Evolutionary conservation across 1,140 invertebrate species (phyloP).

Genomic region (Helicoverpa armigera): DNA sequence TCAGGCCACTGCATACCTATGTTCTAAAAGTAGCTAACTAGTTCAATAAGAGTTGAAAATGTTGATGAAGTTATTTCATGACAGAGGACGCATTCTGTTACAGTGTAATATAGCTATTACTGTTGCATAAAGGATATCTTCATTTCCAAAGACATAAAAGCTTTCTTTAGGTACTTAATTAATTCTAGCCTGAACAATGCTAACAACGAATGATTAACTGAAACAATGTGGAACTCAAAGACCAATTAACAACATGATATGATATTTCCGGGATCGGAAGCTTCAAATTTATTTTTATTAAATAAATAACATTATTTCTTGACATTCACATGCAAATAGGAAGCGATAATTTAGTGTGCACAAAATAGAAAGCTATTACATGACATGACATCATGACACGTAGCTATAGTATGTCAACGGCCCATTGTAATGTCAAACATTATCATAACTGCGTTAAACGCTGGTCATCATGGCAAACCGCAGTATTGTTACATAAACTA

Average conservation of each 20-base stretch:
- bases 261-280: neutral
- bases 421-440: slow-evolving; percentile 53
- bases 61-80: too few species aligned
- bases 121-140: too few species aligned
- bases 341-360: slow-evolving; percentile 13
- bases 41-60: too few species aligned
- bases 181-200: slow-evolving; percentile 7
- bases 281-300: too few species aligned
- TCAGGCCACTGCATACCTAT: neutral
- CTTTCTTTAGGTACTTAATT: too few species aligned
- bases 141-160: too few species aligned
- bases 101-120: too few species aligned
- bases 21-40: too few species aligned
- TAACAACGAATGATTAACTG: neutral
- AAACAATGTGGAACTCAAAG: slow-evolving; percentile 8
- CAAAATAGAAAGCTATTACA: slow-evolving; percentile 57
- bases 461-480: slow-evolving; percentile 38
- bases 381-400: slow-evolving; percentile 11
- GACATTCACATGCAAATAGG: neutral
- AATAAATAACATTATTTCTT: too few species aligned
- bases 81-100: too few species aligned
- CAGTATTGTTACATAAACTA: slow-evolving; percentile 51
- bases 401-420: neutral
- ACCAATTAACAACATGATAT: neutral
- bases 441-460: slow-evolving; percentile 51